Evolutionary conservation across 2,113 vertebrate species (phyloP).

Genomic region (Phrynosoma platyrhinos): DNA sequence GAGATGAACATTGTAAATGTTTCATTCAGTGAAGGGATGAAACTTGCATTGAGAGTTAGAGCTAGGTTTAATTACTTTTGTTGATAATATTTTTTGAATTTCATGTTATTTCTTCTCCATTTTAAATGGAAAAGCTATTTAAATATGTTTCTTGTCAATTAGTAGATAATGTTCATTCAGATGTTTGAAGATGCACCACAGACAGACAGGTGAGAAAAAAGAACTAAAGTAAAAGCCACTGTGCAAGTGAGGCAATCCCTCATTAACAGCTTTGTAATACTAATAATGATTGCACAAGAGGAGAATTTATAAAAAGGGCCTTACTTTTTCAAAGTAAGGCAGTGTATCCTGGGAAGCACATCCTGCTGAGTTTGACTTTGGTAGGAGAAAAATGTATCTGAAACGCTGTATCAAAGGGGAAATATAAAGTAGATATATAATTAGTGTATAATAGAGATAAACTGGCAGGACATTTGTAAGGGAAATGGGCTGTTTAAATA

Average conservation of each 20-base stretch:
- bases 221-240: not conserved
- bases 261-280: slow-evolving; percentile 21
- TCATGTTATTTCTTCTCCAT: not conserved
- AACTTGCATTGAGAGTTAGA: not conserved
- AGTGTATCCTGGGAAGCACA: slow-evolving; percentile 7
- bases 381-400: not conserved
- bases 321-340: slow-evolving; percentile 12
- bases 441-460: not conserved
- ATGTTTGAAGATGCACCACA: not conserved
- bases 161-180: not conserved
- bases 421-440: not conserved
- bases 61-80: not conserved
- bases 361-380: not conserved
- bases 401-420: slow-evolving; percentile 12
- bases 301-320: not conserved
- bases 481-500: not conserved
- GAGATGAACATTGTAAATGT: not conserved
- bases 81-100: not conserved
- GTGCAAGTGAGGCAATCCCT: not conserved
- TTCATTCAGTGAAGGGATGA: not conserved
- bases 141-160: not conserved
- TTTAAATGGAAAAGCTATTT: not conserved
- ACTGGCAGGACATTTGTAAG: not conserved
- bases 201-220: not conserved
- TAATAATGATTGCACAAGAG: not conserved